These are phyloP conservation scores for Leptodactylus fallax DNA, from an alignment of 2,797 vertebrate genomes.

Conservation along the genomic window DNA sequence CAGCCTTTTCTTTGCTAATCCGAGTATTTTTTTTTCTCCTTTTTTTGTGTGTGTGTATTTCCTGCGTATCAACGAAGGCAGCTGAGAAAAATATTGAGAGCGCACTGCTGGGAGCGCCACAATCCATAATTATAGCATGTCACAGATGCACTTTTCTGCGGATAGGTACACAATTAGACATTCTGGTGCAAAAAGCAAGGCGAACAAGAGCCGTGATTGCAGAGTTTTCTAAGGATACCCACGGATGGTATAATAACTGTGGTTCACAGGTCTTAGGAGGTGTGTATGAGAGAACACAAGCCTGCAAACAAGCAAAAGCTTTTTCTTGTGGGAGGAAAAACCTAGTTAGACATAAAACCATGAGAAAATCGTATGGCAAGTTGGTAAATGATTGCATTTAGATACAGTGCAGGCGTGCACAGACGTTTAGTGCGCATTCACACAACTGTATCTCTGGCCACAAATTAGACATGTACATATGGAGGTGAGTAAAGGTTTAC, in stretches of 20 bases:
- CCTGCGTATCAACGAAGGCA: conserved; percentile 11
- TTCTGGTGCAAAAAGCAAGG: conserved; percentile 42
- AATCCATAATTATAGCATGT: conserved; percentile 58
- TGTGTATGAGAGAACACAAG: conserved; percentile 21
- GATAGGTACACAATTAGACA: conserved; percentile 57
- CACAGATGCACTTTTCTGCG: conserved; percentile 55
- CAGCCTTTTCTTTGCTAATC: neutral
- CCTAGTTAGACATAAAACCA: neutral
- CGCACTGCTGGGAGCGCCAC: conserved; percentile 38
- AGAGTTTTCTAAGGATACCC: conserved; percentile 31
- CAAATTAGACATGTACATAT: no score
- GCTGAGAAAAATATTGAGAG: conserved; percentile 32
- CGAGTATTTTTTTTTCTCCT: neutral
- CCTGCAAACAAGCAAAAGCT: conserved; percentile 7
- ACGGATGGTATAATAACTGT: conserved; percentile 21
- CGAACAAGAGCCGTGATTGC: conserved; percentile 58
- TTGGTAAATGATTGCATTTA: no score
- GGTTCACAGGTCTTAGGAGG: neutral
- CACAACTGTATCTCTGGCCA: no score
- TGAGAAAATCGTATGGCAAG: neutral
- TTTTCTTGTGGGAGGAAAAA: neutral
- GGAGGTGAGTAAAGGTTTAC: no score
- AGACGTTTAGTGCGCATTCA: neutral
- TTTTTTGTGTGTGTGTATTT: neutral
- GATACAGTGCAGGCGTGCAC: neutral